Evolutionary conservation across 2,888 invertebrate genomes (phyloP).

Genomic region (Bellardia bayeri): DNA sequence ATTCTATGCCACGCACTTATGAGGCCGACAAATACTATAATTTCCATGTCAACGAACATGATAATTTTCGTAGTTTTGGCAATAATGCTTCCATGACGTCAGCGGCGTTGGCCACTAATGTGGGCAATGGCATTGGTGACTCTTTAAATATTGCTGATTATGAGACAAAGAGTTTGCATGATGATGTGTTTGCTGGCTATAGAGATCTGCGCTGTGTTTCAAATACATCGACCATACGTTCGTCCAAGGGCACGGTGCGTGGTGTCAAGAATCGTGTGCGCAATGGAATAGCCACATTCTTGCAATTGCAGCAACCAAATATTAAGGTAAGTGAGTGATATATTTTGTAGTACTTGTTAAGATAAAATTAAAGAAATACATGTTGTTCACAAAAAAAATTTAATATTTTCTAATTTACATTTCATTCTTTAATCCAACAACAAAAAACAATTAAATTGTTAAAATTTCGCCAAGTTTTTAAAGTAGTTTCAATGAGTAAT

Average conservation of each 20-base stretch:
- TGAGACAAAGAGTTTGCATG: slow-evolving; percentile 78
- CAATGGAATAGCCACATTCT: slow-evolving; percentile 97
- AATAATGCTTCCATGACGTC: slow-evolving; percentile 53
- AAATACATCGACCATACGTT: slow-evolving; percentile 92
- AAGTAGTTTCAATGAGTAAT: no score
- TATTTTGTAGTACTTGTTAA: no score
- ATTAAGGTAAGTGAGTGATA: slow-evolving; percentile 88
- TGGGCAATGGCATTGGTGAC: slow-evolving; percentile 49
- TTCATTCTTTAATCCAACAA: background rate
- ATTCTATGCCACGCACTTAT: slow-evolving; percentile 84
- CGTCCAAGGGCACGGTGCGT: slow-evolving; percentile 95
- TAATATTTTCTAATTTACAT: no score
- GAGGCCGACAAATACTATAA: slow-evolving; percentile 92
- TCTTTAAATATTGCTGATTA: slow-evolving; percentile 75
- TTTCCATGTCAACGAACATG: slow-evolving; percentile 91
- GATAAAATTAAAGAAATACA: no score
- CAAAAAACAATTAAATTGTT: no score
- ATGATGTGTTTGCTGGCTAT: slow-evolving; percentile 92
- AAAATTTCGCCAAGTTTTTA: no score
- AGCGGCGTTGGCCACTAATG: slow-evolving; percentile 39
- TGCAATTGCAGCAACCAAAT: slow-evolving; percentile 91
- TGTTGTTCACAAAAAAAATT: no score
- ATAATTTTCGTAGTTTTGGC: slow-evolving; percentile 79
- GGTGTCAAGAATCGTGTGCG: slow-evolving; percentile 97
- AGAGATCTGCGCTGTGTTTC: slow-evolving; percentile 88